These are phyloP conservation scores for Ptyas mucosa DNA, from an alignment of 2,113 vertebrate genomes.

Conservation along the genomic window DNA sequence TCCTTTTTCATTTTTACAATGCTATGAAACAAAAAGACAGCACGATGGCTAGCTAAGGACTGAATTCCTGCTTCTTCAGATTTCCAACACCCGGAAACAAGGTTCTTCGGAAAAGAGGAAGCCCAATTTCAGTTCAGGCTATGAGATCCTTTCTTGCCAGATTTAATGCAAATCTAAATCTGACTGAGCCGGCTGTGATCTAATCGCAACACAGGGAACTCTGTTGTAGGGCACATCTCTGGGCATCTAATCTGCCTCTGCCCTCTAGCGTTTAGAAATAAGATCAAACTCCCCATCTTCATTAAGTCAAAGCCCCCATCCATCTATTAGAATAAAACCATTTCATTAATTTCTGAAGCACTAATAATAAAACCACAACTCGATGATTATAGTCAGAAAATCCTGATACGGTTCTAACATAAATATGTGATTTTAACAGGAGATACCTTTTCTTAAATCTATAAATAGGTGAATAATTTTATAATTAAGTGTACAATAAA, in stretches of 20 bases:
- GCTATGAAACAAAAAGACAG: slow-evolving; percentile 28
- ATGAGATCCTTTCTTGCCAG: slow-evolving; percentile 35
- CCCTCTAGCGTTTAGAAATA: slow-evolving; percentile 82
- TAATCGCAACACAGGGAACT: background rate
- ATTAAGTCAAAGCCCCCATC: slow-evolving; percentile 41
- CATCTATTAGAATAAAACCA: slow-evolving; percentile 8
- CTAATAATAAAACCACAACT: background rate
- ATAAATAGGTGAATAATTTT: background rate
- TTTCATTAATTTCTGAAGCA: slow-evolving; percentile 31
- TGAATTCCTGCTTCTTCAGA: slow-evolving; percentile 21
- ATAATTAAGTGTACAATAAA: background rate
- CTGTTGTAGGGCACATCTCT: slow-evolving; percentile 66
- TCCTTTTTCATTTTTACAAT: slow-evolving; percentile 29
- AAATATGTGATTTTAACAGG: background rate
- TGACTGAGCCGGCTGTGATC: slow-evolving; percentile 57
- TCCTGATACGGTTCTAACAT: background rate
- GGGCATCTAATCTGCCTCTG: slow-evolving; percentile 71
- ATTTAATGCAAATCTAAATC: slow-evolving; percentile 56
- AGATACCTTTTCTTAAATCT: slow-evolving; percentile 5
- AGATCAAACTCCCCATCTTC: slow-evolving; percentile 62
- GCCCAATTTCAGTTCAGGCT: background rate
- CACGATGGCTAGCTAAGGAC: slow-evolving; percentile 18
- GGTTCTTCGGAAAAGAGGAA: background rate
- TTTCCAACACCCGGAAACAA: slow-evolving; percentile 36
- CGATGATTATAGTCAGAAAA: background rate